phyloP scores from a whole-genome alignment of 2,888 invertebrate species.

The Perizoma flavofasciatum region DNA sequence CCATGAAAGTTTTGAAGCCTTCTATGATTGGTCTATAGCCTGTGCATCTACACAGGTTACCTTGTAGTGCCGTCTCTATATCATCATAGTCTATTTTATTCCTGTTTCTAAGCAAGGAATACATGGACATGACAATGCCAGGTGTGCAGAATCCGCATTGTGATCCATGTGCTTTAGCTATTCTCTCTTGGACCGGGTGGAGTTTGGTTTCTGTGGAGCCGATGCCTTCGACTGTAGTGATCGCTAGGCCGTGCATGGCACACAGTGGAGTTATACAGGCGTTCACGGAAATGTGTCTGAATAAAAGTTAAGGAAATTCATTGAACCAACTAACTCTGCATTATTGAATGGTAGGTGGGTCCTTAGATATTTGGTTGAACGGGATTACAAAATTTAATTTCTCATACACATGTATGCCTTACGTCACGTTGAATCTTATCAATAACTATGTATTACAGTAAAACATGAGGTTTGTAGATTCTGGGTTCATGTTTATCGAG shows the following conservation, averaged over 20 bases:
- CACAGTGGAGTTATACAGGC: slow-evolving; percentile 95
- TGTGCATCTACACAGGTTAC: slow-evolving; percentile 95
- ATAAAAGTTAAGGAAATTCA: slow-evolving; percentile 28
- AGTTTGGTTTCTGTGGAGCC: slow-evolving; percentile 90
- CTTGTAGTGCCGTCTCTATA: slow-evolving; percentile 92
- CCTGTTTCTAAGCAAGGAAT: slow-evolving; percentile 90
- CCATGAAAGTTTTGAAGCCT: slow-evolving; percentile 93
- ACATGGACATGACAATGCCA: slow-evolving; percentile 99
- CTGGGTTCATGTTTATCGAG: slow-evolving; percentile 28
- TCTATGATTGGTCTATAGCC: slow-evolving; percentile 97
- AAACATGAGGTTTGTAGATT: not conserved
- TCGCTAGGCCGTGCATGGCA: slow-evolving; percentile 93
- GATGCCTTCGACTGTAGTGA: slow-evolving; percentile 97
- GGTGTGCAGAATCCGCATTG: slow-evolving; percentile 98
- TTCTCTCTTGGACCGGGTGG: slow-evolving; percentile 94
- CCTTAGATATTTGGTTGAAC: no score
- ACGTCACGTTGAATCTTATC: slow-evolving; percentile 1
- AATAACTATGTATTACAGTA: slow-evolving; percentile 13
- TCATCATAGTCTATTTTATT: slow-evolving; percentile 89
- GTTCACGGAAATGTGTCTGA: slow-evolving; percentile 92
- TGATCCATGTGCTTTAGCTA: slow-evolving; percentile 95
- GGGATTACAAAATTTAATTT: no score
- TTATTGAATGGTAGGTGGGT: no score
- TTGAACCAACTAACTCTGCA: no score
- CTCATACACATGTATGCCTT: not conserved